Evolutionary conservation across 2,797 vertebrate species (phyloP).

Genomic region (Syngnathus acus): DNA sequence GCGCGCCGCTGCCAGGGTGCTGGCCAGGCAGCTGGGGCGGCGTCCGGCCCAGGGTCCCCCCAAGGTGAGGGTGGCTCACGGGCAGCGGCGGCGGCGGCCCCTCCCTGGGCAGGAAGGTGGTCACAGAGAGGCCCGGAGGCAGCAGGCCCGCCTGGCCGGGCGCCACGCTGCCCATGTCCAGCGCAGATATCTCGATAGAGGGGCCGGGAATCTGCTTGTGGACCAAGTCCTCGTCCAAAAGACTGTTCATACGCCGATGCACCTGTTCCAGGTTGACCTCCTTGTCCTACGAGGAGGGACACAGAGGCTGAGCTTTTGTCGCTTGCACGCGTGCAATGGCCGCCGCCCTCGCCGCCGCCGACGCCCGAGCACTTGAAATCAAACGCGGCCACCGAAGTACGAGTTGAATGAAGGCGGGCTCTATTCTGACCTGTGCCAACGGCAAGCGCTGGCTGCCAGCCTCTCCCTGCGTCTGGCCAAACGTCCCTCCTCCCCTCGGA

Average conservation of each 20-base stretch:
- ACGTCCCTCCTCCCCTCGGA: constrained; percentile 77
- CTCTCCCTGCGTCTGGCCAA: constrained; percentile 78
- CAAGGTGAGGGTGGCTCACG: constrained; percentile 64
- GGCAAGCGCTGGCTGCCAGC: constrained; percentile 77
- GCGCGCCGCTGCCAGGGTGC: constrained; percentile 83
- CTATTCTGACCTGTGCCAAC: constrained; percentile 79
- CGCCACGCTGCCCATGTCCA: constrained; percentile 90
- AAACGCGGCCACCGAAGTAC: constrained; percentile 53
- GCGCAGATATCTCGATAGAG: constrained; percentile 92
- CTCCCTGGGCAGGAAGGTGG: constrained; percentile 89
- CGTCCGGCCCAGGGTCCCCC: constrained; percentile 87
- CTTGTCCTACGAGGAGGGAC: constrained; percentile 82
- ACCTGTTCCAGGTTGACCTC: constrained; percentile 98
- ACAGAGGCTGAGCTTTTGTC: constrained; percentile 65
- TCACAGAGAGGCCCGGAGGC: constrained; percentile 79
- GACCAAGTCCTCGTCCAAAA: constrained; percentile 93
- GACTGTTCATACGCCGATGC: constrained; percentile 93
- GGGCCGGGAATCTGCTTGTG: constrained; percentile 96
- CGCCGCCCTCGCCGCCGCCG: background rate
- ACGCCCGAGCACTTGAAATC: constrained; percentile 64
- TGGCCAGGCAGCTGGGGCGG: constrained; percentile 70
- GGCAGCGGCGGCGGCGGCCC: constrained; percentile 47
- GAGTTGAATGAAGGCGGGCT: constrained; percentile 50
- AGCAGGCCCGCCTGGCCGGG: constrained; percentile 75
- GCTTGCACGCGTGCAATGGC: constrained; percentile 35